Base-by-base conservation (phyloP, 1,140 invertebrate genomes). In the Colletes latitarsis region DNA sequence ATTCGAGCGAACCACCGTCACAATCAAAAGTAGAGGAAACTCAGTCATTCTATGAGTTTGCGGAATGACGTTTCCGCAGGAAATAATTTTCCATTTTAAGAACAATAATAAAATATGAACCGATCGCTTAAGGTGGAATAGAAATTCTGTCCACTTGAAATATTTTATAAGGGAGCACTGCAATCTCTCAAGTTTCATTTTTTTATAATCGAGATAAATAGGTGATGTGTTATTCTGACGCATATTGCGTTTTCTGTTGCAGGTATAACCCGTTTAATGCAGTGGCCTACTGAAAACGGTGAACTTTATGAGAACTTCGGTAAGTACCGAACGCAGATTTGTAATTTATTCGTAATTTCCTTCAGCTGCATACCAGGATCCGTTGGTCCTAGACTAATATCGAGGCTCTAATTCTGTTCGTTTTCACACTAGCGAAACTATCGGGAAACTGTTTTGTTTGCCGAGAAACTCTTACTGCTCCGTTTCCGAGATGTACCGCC, bases 401-500 rank as follows among this genome's bases (percentile, higher is more conserved):
- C 70, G 52, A 78, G 73, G 80, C 81, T 66, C 52, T 21, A 79
- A 77, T 66, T 79, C 69, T 72, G 73, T 83, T 86, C 76, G 81
- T 86, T 82, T 83, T 86, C 84, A 52, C 83, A 53, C 80, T 39
- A 62, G 41, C 66, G 49, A 19, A 86, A 83, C 81, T 83, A 86
- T 86, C 72, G 85, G 60, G 39, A 83, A 86, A 86, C 73, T 81
- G 81, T 86, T 86, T 86, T 77, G 84, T 82, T 85, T 77, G 60
- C 46, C 12, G 41, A 21, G 52, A 52, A 78, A 85, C 77, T 82
- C 62, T 62, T 83, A 70, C 19, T 4, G 43, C 46, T 63, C 53
- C 75, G 58, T 58, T 57, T 30, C 68, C 74, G 74, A 46, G 63
- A 77, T 85, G 21, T 67, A 66, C 70, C 76, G 52, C 70, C 67